A percentile compares a stretch with the other conserved stretches of the same genome.
Conservation (phyloP, 1,140 invertebrate species). For the Bombus huntii region DNA sequence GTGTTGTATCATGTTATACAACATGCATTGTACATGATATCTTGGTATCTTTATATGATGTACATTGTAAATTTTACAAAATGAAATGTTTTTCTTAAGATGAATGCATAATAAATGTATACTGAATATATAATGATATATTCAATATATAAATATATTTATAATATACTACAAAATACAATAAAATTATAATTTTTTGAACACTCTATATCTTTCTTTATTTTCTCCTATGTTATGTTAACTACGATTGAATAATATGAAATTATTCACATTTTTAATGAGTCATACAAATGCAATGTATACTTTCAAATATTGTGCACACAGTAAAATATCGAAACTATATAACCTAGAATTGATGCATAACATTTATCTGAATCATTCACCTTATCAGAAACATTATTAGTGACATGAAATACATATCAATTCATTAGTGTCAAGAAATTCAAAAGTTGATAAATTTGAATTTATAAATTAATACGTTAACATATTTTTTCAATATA, state of each 20-base stretch:
- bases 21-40: background rate
- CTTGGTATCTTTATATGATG: constrained; percentile 2
- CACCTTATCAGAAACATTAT: background rate
- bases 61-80: background rate
- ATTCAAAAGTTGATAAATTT: background rate
- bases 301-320: background rate
- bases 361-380: background rate
- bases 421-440: background rate
- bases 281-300: background rate
- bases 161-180: constrained; percentile 52
- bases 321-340: background rate
- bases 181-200: constrained; percentile 46
- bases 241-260: background rate
- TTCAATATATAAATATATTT: constrained; percentile 55
- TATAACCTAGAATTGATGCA: constrained; percentile 5
- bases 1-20: constrained; percentile 27
- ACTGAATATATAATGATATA: background rate
- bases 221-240: background rate
- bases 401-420: too few species aligned
- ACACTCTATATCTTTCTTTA: background rate
- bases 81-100: constrained; percentile 8
- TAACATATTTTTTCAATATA: background rate
- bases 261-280: background rate
- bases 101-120: background rate
- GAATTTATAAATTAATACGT: background rate